Base-by-base conservation (phyloP, 92 coral and sea anemone species). In the Parazoanthus atlanticus region DNA sequence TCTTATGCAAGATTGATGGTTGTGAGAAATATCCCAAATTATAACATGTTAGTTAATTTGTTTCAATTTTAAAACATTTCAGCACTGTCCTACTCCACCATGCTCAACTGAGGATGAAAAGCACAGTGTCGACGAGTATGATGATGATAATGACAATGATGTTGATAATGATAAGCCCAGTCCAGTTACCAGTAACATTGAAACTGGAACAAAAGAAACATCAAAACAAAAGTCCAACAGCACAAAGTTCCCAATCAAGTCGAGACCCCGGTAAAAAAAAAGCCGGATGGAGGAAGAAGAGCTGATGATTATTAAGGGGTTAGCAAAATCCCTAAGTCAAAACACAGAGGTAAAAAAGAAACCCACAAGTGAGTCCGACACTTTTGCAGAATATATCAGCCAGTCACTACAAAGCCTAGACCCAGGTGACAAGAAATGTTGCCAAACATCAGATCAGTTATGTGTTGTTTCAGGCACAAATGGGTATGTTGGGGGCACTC, bases 181-280 rank as follows among this genome's bases (percentile, higher is more conserved):
- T 67, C 73, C 73, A 67, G 73, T 67, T 23, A 67, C 73, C 73
- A 67, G 73, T 67, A 67, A 67, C 31, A 28, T 25, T 67, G 73
- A 28, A 67, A 67, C 1, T 67, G 28, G 19, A 67, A 67, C 11
- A 4, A 67, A 3, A 67, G 30, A 25, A 67, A 67, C 3, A 7
- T 52, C 61, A 12, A 52, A 52, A 52, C 61, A 11, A 52, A 52
- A 52, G 8, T 7, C 61, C 19, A 52, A 16, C 61, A 52, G 61
- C 1, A 3, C 16, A 2, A 52, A 52, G 61, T 11, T 52, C 31
- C 73, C 73, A 19, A 67, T 67, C 73, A 67, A 17, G 26, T 67
- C 32, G 11, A 28, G 73, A 67, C 32, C 31, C 2, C 73, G 31
- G 73, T 67, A 11, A 67, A 67, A 25, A 21, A 67, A 67, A 67